These are phyloP conservation scores for Podotricha telesiphe DNA, from an alignment of 2,888 invertebrate species.

Conservation along the genomic window DNA sequence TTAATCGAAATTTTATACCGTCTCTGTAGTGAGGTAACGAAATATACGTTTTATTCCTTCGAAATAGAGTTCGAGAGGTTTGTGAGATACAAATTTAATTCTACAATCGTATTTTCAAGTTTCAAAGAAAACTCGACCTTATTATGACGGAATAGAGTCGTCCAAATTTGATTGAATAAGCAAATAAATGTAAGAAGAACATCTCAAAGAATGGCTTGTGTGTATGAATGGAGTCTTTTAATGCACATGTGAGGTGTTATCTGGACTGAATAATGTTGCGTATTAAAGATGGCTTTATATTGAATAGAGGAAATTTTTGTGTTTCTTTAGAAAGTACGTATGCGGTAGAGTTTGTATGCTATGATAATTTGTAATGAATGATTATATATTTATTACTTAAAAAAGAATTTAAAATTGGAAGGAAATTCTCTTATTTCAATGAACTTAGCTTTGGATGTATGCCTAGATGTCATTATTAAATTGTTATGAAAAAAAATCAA, in stretches of 20 bases:
- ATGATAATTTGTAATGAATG: too few relatives aligned
- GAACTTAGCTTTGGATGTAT: too few relatives aligned
- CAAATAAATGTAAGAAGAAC: slow-evolving; percentile 41
- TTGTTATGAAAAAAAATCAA: too few relatives aligned
- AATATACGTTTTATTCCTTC: slow-evolving; percentile 35
- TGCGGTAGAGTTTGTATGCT: too few relatives aligned
- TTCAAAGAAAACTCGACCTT: slow-evolving; percentile 33
- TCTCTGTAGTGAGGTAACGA: slow-evolving; percentile 1
- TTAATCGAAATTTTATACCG: not conserved
- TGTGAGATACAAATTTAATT: slow-evolving; percentile 22
- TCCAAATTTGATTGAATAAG: slow-evolving; percentile 23
- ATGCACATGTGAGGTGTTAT: slow-evolving; percentile 67
- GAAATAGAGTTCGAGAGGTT: slow-evolving; percentile 29
- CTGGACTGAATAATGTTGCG: slow-evolving; percentile 49
- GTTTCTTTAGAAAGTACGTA: slow-evolving; percentile 4
- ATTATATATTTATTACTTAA: too few relatives aligned
- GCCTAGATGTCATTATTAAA: too few relatives aligned
- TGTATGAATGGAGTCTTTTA: slow-evolving; percentile 71
- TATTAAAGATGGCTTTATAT: slow-evolving; percentile 33
- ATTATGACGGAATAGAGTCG: slow-evolving; percentile 18
- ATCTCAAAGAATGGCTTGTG: slow-evolving; percentile 65
- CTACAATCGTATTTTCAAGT: slow-evolving; percentile 29
- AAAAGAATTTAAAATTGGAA: too few relatives aligned
- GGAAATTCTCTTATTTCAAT: too few relatives aligned
- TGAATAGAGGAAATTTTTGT: slow-evolving; percentile 23